Conservation (phyloP, 2,113 vertebrate species). For the Deroptyus accipitrinus region DNA sequence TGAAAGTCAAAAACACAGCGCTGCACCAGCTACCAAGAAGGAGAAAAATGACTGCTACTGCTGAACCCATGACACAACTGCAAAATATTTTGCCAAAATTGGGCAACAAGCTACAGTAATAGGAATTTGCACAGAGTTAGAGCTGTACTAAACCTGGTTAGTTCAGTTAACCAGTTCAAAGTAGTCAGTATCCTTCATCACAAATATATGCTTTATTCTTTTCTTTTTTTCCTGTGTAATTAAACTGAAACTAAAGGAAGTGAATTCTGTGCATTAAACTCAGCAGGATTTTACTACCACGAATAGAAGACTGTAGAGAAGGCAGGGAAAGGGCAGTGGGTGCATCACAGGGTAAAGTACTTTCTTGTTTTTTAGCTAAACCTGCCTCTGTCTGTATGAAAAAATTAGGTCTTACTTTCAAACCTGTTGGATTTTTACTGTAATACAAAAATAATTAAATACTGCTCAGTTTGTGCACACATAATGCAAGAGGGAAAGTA, state of each 20-base stretch:
- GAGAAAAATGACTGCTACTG: too few species aligned
- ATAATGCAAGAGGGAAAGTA: not conserved
- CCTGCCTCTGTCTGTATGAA: not conserved
- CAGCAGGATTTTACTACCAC: not conserved
- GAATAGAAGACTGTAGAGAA: not conserved
- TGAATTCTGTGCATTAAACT: not conserved
- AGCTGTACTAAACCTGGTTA: not conserved
- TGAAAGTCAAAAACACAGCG: too few species aligned
- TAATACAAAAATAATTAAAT: not conserved
- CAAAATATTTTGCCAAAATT: not conserved
- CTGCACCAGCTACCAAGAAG: too few species aligned
- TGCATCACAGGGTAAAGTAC: not conserved
- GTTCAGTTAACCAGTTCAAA: not conserved
- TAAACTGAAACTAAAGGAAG: not conserved
- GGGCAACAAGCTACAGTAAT: not conserved
- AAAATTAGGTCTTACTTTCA: not conserved
- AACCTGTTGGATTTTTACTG: not conserved
- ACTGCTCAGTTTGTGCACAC: not conserved
- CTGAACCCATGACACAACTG: too few species aligned
- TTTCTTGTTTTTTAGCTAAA: not conserved
- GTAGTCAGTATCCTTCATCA: not conserved
- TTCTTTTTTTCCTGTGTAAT: not conserved
- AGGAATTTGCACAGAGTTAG: not conserved
- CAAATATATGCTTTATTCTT: not conserved
- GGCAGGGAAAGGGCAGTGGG: rapidly evolving